Base-by-base conservation (phyloP, 2,797 vertebrate genomes). In the Aldrovandia affinis region DNA sequence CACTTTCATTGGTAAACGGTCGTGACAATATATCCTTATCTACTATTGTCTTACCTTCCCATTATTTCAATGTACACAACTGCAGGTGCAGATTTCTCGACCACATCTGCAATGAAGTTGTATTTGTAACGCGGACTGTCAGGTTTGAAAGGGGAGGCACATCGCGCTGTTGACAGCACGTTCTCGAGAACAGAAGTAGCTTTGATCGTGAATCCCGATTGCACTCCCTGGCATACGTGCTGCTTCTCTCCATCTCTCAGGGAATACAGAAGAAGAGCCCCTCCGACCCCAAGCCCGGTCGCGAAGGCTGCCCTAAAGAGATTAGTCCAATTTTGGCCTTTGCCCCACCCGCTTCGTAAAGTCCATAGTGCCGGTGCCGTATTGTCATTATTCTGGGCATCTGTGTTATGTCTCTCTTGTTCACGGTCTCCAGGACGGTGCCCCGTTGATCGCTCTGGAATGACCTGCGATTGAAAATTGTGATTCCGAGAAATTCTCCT, bases 21-120 rank as follows among this genome's bases (percentile, higher is more conserved):
- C 36, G 36, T 20, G 8, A 28, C n/a, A 28, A 63, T 12, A 63
- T 33, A 70, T 36, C n/a, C 7, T 10, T 36, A 70, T 15, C 73
- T 77, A 25, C 42, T 22, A 77, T 77, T 39, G 88, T 55, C 94
- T 94, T 92, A 98, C 98, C 97, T 95, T 88, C 95, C 96, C 85
- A 98, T 39, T 88, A 98, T 98, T 92, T 98, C 97, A 83, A 98
- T 97, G 91, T 97, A 98, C n/a, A 98, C 98, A 1, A 99, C 96
- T 22, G 97, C 97, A 80, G 97, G 96, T 5, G 94, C 94, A 0
- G 97, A 97, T 82, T 97, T 97, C 90, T 98, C 97, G 47, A 98
- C 98, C 65, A 98, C 98, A 86, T 99, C 98, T 0, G 97, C 98
- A 78, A 99, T 99, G 80, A 99, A 99, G 92, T 99, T 99, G 93